Evolutionary conservation across 2,888 invertebrate species (phyloP).

Genomic region (Venustoraphidia nigricollis): DNA sequence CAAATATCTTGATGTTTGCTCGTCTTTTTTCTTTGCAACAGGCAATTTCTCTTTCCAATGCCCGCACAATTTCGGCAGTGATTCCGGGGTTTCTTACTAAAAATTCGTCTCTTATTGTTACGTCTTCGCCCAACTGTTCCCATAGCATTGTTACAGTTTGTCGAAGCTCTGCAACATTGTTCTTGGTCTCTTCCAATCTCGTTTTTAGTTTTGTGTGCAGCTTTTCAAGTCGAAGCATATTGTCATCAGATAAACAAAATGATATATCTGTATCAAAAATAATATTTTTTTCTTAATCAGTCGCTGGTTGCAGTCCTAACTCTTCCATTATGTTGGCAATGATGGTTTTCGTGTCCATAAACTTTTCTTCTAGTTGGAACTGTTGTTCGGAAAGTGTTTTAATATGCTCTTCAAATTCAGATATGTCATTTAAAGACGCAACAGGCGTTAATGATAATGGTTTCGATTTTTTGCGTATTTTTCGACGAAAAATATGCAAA

Average conservation of each 20-base stretch:
- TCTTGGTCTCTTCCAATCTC: conserved; percentile 38
- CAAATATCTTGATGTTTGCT: conserved; percentile 55
- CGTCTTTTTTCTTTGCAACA: conserved; percentile 60
- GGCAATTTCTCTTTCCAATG: conserved; percentile 51
- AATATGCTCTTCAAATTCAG: conserved; percentile 39
- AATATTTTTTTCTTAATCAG: conserved; percentile 26
- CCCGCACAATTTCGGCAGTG: conserved; percentile 36
- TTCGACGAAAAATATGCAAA: too few relatives aligned
- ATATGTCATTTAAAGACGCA: conserved; percentile 44
- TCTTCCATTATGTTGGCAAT: conserved; percentile 24
- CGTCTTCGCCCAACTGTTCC: conserved; percentile 56
- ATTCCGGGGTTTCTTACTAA: conserved; percentile 43
- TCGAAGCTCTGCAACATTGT: conserved; percentile 41
- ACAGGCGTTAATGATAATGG: conserved; percentile 34
- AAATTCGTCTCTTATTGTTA: conserved; percentile 45
- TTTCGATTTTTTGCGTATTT: conserved; percentile 35
- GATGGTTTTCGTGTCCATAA: conserved; percentile 23
- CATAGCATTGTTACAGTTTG: conserved; percentile 49
- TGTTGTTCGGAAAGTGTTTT: conserved; percentile 43
- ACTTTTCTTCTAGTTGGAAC: conserved; percentile 30
- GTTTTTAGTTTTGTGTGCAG: conserved; percentile 38
- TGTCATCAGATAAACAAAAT: conserved; percentile 42
- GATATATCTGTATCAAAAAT: conserved; percentile 27
- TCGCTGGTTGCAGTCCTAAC: conserved; percentile 24
- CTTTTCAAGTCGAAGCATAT: conserved; percentile 43